phyloP scores from a whole-genome alignment of 2,888 invertebrate species.

The Diarsia rubi region DNA sequence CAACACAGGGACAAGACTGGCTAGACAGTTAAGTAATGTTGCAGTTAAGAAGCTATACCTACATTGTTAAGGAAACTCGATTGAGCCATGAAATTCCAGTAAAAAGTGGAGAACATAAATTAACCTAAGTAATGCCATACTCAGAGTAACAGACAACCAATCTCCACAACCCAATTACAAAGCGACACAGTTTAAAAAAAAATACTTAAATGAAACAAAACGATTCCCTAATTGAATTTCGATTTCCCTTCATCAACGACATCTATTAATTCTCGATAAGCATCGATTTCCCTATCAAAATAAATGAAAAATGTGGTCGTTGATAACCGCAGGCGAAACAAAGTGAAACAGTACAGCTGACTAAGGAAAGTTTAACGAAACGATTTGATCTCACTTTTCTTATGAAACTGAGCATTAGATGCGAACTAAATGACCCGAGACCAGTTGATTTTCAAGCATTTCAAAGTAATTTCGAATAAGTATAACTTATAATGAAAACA shows the following conservation, averaged over 20 bases:
- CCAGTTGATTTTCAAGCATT: constrained; percentile 55
- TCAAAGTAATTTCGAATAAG: constrained; percentile 41
- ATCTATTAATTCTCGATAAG: constrained; percentile 28
- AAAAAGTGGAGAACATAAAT: not conserved
- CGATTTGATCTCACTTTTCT: constrained; percentile 73
- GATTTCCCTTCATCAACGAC: constrained; percentile 45
- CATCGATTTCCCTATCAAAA: constrained; percentile 38
- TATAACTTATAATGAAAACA: constrained; percentile 24
- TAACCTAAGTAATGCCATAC: too few species aligned
- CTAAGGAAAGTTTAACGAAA: constrained; percentile 71
- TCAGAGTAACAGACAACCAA: not conserved
- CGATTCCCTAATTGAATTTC: constrained; percentile 29
- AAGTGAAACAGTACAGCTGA: constrained; percentile 61
- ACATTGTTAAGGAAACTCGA: not conserved
- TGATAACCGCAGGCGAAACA: constrained; percentile 54
- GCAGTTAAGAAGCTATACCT: not conserved
- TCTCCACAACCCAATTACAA: not conserved
- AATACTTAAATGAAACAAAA: constrained; percentile 21
- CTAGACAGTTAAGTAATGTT: not conserved
- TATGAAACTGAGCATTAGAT: constrained; percentile 68
- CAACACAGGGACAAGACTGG: not conserved
- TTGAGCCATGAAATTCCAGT: not conserved
- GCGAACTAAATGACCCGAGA: constrained; percentile 60
- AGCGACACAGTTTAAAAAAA: not conserved
- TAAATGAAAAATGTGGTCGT: constrained; percentile 61